Base-by-base conservation (phyloP, 1,140 invertebrate species). In the Goniozus legneri region DNA sequence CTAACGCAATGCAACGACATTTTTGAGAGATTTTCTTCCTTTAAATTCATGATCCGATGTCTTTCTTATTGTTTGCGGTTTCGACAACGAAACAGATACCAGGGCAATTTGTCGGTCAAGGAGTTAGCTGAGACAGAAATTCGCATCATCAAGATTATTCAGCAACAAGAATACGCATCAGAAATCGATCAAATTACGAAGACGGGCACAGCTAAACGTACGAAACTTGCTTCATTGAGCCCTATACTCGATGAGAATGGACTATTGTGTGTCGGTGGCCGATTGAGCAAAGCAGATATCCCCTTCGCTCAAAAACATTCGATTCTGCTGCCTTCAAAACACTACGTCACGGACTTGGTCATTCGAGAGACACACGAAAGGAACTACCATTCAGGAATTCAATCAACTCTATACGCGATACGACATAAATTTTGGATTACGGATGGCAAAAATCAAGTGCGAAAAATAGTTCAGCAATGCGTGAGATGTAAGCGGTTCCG, bases 41-140 rank as follows among this genome's bases (percentile, higher is more conserved):
- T 44, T 1, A 31, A 14, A 6, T 19, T n/a, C 10, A 8, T 46
- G 0, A 35, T 10, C 3, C 15, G 43, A 12, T 3, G 27, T 8
- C 19, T 45, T 0, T 41, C 37, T 0, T 50, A 50, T 27, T 50
- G 43, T 7, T 1, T 50, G 1, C 49, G 49, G 4, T 36, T 46
- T 8, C 30, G 13, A 10, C 16, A 35, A 34, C 8, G 41, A 6
- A 38, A 10, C 14, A 33, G 13, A 14, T 14, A 4, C 13, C 3
- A 2, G 3, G 19, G 14, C 2, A 8, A 12, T 0, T 10, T 50
- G 3, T 15, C 14, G 0, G 3, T 51, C 14, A 2, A 31, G 2
- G 43, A 51, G 8, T 8, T 46, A 12, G 1, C 35, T 1, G 12
- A 32, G 1, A 44, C 44, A 2, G 10, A 13, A 14, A 7, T 15